Percentiles rank a stretch among this genome's conserved stretches.
Evolutionary conservation across 2,797 vertebrate genomes (phyloP).

Genomic region (Orestias chungarensis): DNA sequence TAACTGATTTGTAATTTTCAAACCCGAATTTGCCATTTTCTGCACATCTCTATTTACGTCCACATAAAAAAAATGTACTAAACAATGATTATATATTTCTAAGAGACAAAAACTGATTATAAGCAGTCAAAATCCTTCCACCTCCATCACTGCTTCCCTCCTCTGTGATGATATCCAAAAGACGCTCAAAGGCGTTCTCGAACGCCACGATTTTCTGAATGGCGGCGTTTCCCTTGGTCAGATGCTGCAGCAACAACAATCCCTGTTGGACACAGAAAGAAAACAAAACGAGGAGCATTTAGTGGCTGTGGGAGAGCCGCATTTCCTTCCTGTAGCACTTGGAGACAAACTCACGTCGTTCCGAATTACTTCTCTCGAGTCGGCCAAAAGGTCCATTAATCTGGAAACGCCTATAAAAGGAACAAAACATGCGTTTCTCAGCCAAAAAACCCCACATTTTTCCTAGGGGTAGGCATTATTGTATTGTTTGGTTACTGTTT

Average conservation of each 20-base stretch:
- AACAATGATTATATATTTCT: background rate
- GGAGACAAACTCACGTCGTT: conserved; percentile 88
- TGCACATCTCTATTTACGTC: background rate
- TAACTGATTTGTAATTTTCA: too few relatives aligned
- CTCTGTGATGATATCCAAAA: conserved; percentile 95
- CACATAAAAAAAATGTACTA: too few relatives aligned
- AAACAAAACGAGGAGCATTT: background rate
- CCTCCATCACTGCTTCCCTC: conserved; percentile 98
- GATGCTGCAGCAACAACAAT: conserved; percentile 91
- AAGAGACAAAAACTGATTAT: background rate
- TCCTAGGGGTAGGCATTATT: too few relatives aligned
- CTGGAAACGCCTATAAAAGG: conserved; percentile 89
- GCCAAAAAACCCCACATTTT: too few relatives aligned
- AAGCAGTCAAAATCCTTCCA: conserved; percentile 52
- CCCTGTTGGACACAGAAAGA: conserved; percentile 78
- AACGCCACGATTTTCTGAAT: conserved; percentile 99
- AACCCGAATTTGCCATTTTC: too few relatives aligned
- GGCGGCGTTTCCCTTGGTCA: conserved; percentile 96
- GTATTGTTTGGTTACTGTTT: too few relatives aligned
- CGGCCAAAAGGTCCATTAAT: conserved; percentile 94
- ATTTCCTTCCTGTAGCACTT: background rate
- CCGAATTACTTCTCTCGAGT: conserved; percentile 97
- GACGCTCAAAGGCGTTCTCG: conserved; percentile 97
- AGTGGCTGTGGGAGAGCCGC: background rate
- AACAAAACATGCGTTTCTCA: background rate